Percentiles rank a stretch among this genome's conserved stretches.
phyloP scores from a whole-genome alignment of 2,113 vertebrate genomes.

The Condylura cristata region DNA sequence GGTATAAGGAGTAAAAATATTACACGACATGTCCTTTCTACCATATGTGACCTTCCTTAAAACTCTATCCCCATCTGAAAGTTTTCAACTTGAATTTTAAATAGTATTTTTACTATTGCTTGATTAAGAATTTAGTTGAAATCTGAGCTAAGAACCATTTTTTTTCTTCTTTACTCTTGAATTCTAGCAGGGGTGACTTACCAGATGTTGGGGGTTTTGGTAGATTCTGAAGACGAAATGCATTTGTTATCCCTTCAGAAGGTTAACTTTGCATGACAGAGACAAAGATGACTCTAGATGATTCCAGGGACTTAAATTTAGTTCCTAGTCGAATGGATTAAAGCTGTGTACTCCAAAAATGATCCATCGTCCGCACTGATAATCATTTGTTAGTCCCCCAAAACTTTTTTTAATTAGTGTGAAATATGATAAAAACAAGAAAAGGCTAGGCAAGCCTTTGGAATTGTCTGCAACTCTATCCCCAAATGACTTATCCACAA shows the following conservation, averaged over 20 bases:
- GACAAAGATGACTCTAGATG: background rate
- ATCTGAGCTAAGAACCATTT: background rate
- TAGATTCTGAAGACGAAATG: background rate
- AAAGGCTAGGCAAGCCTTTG: background rate
- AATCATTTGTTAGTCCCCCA: background rate
- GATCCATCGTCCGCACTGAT: background rate
- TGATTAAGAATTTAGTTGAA: slow-evolving; percentile 8
- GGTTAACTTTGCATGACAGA: background rate
- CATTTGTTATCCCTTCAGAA: background rate
- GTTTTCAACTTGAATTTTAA: background rate
- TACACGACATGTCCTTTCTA: background rate
- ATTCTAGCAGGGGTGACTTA: background rate
- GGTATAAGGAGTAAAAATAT: background rate
- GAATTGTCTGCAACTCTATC: background rate
- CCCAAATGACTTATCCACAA: background rate
- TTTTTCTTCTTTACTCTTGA: background rate
- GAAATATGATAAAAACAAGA: background rate
- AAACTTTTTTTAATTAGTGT: background rate
- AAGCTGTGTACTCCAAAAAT: background rate
- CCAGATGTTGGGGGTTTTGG: background rate
- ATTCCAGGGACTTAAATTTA: background rate
- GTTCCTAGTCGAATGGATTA: background rate
- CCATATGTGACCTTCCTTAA: background rate
- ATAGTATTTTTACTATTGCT: background rate
- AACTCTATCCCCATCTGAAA: background rate